phyloP scores from a whole-genome alignment of 1,140 invertebrate species.

The Lasioglossum albipes region DNA sequence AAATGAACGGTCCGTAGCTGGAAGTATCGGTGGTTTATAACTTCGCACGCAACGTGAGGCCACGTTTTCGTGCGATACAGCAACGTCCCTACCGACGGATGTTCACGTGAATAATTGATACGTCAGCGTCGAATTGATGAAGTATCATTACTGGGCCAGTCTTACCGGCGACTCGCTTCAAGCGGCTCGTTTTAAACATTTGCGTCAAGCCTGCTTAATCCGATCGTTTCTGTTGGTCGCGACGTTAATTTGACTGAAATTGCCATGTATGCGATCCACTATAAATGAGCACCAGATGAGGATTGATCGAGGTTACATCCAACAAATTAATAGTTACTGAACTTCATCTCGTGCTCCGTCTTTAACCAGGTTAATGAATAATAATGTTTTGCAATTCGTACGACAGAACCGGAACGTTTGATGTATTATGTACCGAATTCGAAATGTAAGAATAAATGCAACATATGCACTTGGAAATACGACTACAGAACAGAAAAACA shows the following conservation, averaged over 20 bases:
- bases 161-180: not conserved
- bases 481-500: no score
- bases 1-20: no score
- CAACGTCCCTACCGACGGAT: not conserved
- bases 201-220: not conserved
- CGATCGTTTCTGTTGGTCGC: constrained; percentile 16
- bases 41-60: not conserved
- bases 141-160: constrained; percentile 26
- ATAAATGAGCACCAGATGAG: constrained; percentile 2
- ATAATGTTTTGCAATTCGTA: not conserved
- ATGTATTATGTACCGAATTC: no score
- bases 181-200: not conserved
- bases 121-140: constrained; percentile 23
- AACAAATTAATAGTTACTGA: constrained; percentile 21
- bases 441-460: no score
- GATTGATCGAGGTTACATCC: constrained; percentile 14
- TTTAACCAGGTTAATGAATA: constrained; percentile 11
- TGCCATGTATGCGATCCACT: constrained; percentile 17
- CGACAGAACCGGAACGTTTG: not conserved
- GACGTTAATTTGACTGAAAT: constrained; percentile 47
- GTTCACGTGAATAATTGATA: constrained; percentile 19
- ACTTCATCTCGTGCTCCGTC: not conserved
- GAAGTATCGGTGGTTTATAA: not conserved
- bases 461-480: no score
- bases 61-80: not conserved